Evolutionary conservation across 2,888 invertebrate species (phyloP), one percentile per base, ranked within the genome.

Genomic region (Iselma pallidipennis): DNA sequence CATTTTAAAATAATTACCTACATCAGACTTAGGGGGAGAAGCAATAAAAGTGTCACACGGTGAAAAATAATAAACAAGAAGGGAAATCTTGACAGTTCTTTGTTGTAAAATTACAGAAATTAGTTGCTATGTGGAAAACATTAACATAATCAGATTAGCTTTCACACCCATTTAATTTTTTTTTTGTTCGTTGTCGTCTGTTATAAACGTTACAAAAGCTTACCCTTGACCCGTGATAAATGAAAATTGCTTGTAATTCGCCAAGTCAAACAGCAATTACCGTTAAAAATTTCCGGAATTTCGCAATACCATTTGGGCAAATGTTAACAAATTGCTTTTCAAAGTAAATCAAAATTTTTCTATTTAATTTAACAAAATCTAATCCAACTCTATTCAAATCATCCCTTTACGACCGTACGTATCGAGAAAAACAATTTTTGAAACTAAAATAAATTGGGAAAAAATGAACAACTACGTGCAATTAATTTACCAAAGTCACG

Each of bases 151-250:
- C 45, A 19, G 45, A 45, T 45, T 45, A 45, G 21, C 21, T 12
- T 45, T 45, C 45, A 45, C 45, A 45, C 45, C 45, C 45, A 21
- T 45, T 21, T 45, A 37, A 16, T 45, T 45, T 45, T 45, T 45
- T 19, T 21, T n/a, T n/a, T n/a, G n/a, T n/a, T n/a, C n/a, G n/a
- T n/a, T 45, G 45, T 45, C 21, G 10, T 45, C 45, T 45, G 19
- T 45, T 45, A 3, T 45, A 21, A n/a, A 45, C 6, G 9, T 45
- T 45, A 21, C 21, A 45, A 21, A 21, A 45, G 45, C 45, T 45
- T 45, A 45, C 45, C 45, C 45, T 45, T 45, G 45, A 45, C 45
- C 45, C 45, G 4, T 10, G 45, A 21, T 1, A 10, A 16, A 33
- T n/a, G 31, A 33, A 14, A 37, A 37, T 16, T 37, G 9, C 16